Conservation (phyloP, 2,888 invertebrate genomes). For the Ophion obscuratus region DNA sequence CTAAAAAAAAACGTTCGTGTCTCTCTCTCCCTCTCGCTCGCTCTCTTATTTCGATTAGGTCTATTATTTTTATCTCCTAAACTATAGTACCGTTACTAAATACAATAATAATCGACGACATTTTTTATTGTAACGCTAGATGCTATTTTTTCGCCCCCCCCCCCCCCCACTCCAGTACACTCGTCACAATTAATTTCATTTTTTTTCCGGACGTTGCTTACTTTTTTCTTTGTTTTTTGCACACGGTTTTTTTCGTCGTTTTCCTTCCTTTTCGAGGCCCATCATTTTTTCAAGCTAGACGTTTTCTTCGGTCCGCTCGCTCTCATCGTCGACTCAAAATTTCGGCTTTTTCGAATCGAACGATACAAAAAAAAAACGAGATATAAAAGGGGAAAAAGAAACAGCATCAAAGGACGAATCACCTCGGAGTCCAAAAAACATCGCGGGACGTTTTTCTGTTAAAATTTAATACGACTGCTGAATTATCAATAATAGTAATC, state of each 20-base stretch:
- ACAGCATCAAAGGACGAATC: too few species aligned
- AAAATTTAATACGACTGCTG: too few species aligned
- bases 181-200: slow-evolving; percentile 55
- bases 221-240: slow-evolving; percentile 28
- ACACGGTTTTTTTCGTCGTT: slow-evolving; percentile 39
- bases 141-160: slow-evolving; percentile 36
- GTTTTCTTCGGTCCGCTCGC: too few species aligned
- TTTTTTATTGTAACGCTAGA: slow-evolving; percentile 55
- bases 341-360: too few species aligned
- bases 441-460: too few species aligned
- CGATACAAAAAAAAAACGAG: too few species aligned
- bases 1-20: slow-evolving; percentile 56
- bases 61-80: slow-evolving; percentile 56
- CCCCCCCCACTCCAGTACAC: slow-evolving; percentile 48
- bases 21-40: background rate
- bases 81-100: slow-evolving; percentile 66
- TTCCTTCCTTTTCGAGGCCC: slow-evolving; percentile 18
- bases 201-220: slow-evolving; percentile 55
- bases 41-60: slow-evolving; percentile 37
- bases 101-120: slow-evolving; percentile 63
- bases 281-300: too few species aligned
- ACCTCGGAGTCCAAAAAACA: too few species aligned
- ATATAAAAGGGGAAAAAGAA: too few species aligned
- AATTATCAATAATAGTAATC: too few species aligned
- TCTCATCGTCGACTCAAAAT: too few species aligned